Evolutionary conservation across 2,888 invertebrate genomes (phyloP), one percentile per base, ranked within the genome.

Genomic region (Tridacna gigas): DNA sequence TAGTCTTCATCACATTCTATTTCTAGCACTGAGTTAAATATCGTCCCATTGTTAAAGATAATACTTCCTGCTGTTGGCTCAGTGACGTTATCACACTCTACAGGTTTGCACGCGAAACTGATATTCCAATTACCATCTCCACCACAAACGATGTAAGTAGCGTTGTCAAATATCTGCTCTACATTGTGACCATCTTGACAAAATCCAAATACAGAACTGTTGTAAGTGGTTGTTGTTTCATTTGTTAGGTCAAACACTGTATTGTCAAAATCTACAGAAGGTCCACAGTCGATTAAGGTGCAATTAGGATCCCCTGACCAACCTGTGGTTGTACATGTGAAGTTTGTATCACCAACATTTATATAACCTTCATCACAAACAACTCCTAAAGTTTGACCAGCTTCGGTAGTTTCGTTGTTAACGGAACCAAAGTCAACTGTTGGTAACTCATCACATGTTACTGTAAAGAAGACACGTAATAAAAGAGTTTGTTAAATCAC

Each of bases 1-100:
- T 45, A 80, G 5, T 75, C 80, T 12, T 20, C 13, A 28, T 61
- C 37, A 76, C 80, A 80, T 13, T 20, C 47, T 22, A 80, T 48
- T n/a, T 60, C 56, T 13, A 75, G 63, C 15, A 65, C 51, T 0
- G 71, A 48, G 0, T 22, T 26, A 18, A 25, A 71, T 1, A 37
- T 76, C 5, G 76, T 76, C 15, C 76, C 76, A 26, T 51, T 63
- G 9, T n/a, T 48, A 20, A 47, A 25, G 4, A 47, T 12, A 22
- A 76, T 45, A n/a, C 18, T 47, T 7, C 65, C 56, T 26, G 37
- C 48, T 11, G n/a, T 15, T 18, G 76, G 48, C 12, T 25, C 26
- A 18, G 47, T 48, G 22, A 20, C 48, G 26, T 65, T 48, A 13
- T 65, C 48, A 47, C 76, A 76, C n/a, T 65, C 45, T 3, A 61